These are phyloP conservation scores for Caloenas nicobarica DNA, from an alignment of 2,113 vertebrate genomes.

Conservation along the genomic window DNA sequence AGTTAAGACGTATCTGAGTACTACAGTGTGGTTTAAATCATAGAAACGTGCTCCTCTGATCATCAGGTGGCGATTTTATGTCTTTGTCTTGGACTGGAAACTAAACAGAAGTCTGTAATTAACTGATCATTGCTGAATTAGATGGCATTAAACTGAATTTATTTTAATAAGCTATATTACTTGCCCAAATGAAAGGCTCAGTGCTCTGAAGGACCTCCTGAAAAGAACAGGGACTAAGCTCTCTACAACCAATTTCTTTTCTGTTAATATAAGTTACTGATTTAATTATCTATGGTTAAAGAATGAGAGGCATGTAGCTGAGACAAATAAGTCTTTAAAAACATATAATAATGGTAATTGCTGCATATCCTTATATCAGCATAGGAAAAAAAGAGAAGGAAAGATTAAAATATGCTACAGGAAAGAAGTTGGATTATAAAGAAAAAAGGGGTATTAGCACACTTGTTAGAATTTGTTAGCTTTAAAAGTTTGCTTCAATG, in stretches of 20 bases:
- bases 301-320: background rate
- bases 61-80: slow-evolving; percentile 1
- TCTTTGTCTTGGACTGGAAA: background rate
- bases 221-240: background rate
- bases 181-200: slow-evolving; percentile 27
- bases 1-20: background rate
- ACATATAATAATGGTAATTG: background rate
- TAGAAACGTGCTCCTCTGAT: background rate
- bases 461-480: background rate
- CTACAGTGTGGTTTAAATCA: background rate
- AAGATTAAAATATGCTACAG: background rate
- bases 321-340: slow-evolving; percentile 1
- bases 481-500: background rate
- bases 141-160: slow-evolving; percentile 30
- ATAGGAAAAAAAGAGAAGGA: background rate
- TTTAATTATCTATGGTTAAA: slow-evolving; percentile 18
- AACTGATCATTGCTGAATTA: slow-evolving; percentile 46
- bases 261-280: background rate
- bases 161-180: slow-evolving; percentile 35
- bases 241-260: background rate
- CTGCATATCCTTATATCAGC: background rate
- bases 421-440: background rate
- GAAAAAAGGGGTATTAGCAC: background rate
- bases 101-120: slow-evolving; percentile 32
- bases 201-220: slow-evolving; percentile 1